Conservation (phyloP, 2,113 vertebrate genomes). For the Aleadryas rufinucha region DNA sequence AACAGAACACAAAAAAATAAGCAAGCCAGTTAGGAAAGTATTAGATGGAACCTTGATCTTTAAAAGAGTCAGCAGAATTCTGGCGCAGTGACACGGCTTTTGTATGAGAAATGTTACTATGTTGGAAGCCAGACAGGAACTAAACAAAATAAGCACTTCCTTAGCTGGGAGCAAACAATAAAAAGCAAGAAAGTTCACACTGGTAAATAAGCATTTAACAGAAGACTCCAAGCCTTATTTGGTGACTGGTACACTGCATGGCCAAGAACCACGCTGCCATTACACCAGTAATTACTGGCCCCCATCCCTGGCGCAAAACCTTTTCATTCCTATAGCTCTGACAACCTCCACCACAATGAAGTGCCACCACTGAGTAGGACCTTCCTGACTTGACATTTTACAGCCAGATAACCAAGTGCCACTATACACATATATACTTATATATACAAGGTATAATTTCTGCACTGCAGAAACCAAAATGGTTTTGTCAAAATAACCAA, state of each 20-base stretch:
- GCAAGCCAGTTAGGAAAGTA: slow-evolving; percentile 47
- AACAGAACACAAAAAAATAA: slow-evolving; percentile 50
- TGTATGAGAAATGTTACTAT: slow-evolving; percentile 15
- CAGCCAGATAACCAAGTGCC: background rate
- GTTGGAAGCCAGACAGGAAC: background rate
- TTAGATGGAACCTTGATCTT: background rate
- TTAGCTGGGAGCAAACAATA: background rate
- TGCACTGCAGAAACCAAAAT: background rate
- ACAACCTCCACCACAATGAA: background rate
- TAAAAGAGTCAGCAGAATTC: background rate
- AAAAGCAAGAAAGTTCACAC: background rate
- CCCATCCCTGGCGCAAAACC: background rate
- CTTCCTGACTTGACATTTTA: background rate
- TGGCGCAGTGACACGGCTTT: background rate
- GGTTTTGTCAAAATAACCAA: background rate
- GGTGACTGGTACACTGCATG: background rate
- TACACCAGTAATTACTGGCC: background rate
- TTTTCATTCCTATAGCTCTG: background rate
- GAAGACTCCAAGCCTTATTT: background rate
- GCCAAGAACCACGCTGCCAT: background rate
- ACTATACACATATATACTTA: background rate
- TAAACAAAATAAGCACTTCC: slow-evolving; percentile 55
- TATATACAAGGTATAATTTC: background rate
- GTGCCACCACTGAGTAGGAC: background rate
- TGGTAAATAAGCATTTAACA: background rate